Evolutionary conservation across 2,113 vertebrate species (phyloP).

Genomic region (Pituophis catenifer): DNA sequence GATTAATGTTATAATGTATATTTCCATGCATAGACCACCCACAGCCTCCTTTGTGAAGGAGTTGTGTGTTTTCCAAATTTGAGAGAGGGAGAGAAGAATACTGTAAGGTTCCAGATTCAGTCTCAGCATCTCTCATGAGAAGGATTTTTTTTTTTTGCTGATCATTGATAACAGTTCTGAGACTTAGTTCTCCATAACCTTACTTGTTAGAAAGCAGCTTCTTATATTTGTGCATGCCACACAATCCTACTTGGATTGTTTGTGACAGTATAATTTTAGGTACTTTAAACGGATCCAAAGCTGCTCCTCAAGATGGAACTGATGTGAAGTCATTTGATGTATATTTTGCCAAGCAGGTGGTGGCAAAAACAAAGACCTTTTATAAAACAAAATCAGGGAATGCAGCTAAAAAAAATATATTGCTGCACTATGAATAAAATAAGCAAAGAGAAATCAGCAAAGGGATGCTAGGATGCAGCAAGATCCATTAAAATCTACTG

Average conservation of each 20-base stretch:
- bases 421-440: slow-evolving; percentile 3
- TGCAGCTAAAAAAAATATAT: slow-evolving; percentile 12
- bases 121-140: not conserved
- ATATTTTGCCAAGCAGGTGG: not conserved
- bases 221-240: not conserved
- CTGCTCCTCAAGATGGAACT: not conserved
- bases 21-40: too few relatives aligned
- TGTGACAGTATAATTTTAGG: not conserved
- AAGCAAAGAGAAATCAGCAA: slow-evolving; percentile 5
- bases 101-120: not conserved
- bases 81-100: too few relatives aligned
- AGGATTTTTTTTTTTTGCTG: not conserved
- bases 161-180: not conserved
- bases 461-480: slow-evolving; percentile 5
- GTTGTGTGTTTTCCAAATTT: too few relatives aligned
- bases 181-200: too few relatives aligned
- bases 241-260: not conserved
- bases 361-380: not conserved
- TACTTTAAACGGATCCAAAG: not conserved
- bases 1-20: not conserved
- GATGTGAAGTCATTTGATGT: not conserved
- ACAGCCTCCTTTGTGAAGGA: too few relatives aligned
- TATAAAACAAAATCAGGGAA: not conserved
- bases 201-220: too few relatives aligned
- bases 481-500: not conserved